Base-by-base conservation (phyloP, 2,113 vertebrate species). In the Numenius arquata region DNA sequence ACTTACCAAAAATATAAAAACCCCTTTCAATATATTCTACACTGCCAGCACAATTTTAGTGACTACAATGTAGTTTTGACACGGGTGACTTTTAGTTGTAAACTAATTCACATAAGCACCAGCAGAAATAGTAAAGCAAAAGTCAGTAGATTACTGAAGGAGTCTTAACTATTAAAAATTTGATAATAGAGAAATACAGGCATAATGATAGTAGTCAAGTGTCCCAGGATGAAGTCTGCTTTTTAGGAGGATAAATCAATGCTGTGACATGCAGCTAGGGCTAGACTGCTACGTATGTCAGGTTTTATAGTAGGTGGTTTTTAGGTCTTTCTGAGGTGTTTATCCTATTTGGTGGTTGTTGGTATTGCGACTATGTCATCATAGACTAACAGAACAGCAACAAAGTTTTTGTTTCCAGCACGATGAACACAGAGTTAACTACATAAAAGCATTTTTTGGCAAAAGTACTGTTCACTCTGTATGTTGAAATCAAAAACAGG, bases 391-490 rank as follows among this genome's bases (percentile, higher is more conserved):
- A 59, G 65, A 89, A 89, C 19, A 84, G 73, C 76, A 87, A 81
- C 17, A 90, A 40, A 81, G 43, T 50, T 73, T 41, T 74, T 92
- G 61, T 74, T 81, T 88, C 59, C 68, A 95, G n/a, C 62, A 77
- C 19, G 38, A 83, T 38, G 47, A 95, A 85, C 85, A 85, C 32
- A 70, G 85, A 94, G 78, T 77, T 91, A 91, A 90, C 65, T 75
- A 77, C 18, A 45, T 30, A 86, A 91, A 95, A 96, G 26, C 55
- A 90, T 48, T 34, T 89, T 94, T 72, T 88, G 95, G 43, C 50
- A 88, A 53, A 93, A 95, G 43, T 87, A 55, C 36, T 53, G 50
- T 67, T 80, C 77, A 41, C 21, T 88, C 23, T 70, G 41, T 80
- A 93, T 80, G 90, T 59, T 78, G 74, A 92, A 91, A 92, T 71